Conservation (phyloP, 2,113 vertebrate species). For the Brienomyrus brachyistius region DNA sequence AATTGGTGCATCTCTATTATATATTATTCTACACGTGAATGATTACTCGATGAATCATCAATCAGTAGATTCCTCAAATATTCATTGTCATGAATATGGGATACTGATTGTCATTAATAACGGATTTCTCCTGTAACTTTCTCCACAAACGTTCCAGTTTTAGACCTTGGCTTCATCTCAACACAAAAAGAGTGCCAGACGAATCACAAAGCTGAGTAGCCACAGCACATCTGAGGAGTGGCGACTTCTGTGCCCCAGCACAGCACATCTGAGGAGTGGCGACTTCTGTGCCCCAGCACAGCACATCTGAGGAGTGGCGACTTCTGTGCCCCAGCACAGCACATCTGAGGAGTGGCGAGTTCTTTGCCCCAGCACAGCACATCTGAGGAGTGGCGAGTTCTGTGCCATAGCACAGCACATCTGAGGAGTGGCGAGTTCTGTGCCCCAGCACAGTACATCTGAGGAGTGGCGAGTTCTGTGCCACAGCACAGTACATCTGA, state of each 20-base stretch:
- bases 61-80: neutral
- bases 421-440: too few relatives aligned
- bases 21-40: neutral
- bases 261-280: neutral
- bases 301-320: too few relatives aligned
- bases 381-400: too few relatives aligned
- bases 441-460: too few relatives aligned
- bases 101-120: neutral
- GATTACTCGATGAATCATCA: neutral
- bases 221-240: neutral
- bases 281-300: too few relatives aligned
- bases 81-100: neutral
- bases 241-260: neutral
- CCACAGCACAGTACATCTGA: neutral
- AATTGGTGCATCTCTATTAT: neutral
- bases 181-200: neutral
- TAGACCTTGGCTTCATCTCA: neutral
- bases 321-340: too few relatives aligned
- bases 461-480: too few relatives aligned
- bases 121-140: neutral
- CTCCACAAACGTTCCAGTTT: neutral
- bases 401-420: too few relatives aligned
- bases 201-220: neutral
- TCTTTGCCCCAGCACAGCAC: neutral
- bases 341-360: too few relatives aligned